Percentiles rank a stretch among this genome's conserved stretches.
phyloP scores from a whole-genome alignment of 2,113 vertebrate species.

The Prunella himalayana region DNA sequence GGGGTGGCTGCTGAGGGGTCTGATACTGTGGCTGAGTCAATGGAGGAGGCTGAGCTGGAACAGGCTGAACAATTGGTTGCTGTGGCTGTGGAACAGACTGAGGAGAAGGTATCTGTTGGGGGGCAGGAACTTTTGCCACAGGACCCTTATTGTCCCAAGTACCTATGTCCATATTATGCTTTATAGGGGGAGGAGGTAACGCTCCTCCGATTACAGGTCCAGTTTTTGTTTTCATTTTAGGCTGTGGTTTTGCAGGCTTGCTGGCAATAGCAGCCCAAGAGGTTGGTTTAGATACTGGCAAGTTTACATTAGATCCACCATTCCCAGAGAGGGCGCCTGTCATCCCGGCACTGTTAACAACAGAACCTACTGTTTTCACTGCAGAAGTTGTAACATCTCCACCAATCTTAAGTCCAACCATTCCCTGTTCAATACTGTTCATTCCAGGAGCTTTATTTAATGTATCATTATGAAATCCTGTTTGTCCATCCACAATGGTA shows the following conservation, averaged over 20 bases:
- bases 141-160: conserved; percentile 96
- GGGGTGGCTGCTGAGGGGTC: conserved; percentile 83
- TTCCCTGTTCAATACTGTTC: conserved; percentile 94
- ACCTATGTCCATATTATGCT: conserved; percentile 97
- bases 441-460: conserved; percentile 93
- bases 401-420: conserved; percentile 92
- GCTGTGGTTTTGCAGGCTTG: conserved; percentile 91
- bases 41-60: conserved; percentile 81
- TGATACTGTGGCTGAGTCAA: conserved; percentile 83
- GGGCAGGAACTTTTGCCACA: conserved; percentile 81
- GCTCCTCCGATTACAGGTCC: conserved; percentile 81
- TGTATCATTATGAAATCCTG: conserved; percentile 90
- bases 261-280: conserved; percentile 96
- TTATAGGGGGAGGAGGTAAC: conserved; percentile 89
- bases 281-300: conserved; percentile 88
- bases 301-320: conserved; percentile 79
- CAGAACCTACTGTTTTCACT: conserved; percentile 88
- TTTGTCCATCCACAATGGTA: conserved; percentile 91
- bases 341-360: conserved; percentile 84
- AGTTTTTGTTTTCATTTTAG: conserved; percentile 87
- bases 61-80: conserved; percentile 80
- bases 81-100: conserved; percentile 69
- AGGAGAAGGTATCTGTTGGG: conserved; percentile 71
- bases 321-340: conserved; percentile 80
- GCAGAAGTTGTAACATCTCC: conserved; percentile 84